These are phyloP conservation scores for Eueides isabella DNA, from an alignment of 1,140 invertebrate genomes.

Conservation along the genomic window DNA sequence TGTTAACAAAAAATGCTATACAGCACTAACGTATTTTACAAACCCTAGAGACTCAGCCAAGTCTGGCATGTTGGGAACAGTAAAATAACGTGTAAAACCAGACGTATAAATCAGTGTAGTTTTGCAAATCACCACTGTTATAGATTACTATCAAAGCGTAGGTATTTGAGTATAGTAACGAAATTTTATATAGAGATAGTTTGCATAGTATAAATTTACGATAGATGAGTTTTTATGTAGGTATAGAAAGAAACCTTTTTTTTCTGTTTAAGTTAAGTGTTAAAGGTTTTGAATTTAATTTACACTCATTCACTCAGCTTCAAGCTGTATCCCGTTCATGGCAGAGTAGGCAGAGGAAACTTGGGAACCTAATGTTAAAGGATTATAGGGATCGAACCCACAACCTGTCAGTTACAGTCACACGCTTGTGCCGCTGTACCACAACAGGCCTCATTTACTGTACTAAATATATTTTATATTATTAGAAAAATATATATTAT, in stretches of 20 bases:
- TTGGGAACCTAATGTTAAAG: too few relatives aligned
- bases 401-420: too few relatives aligned
- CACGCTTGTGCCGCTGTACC: too few relatives aligned
- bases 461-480: too few relatives aligned
- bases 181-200: conserved; percentile 66
- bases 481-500: too few relatives aligned
- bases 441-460: too few relatives aligned
- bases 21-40: conserved; percentile 8
- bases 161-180: conserved; percentile 57
- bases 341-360: too few relatives aligned
- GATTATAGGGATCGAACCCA: too few relatives aligned
- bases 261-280: too few relatives aligned
- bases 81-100: conserved; percentile 48
- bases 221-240: not conserved
- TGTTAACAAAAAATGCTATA: not conserved
- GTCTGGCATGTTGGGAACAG: conserved; percentile 31
- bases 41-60: conserved; percentile 33
- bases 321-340: too few relatives aligned
- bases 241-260: not conserved
- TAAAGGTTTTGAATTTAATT: too few relatives aligned
- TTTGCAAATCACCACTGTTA: conserved; percentile 60
- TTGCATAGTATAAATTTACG: conserved; percentile 73
- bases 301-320: too few relatives aligned
- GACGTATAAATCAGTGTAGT: conserved; percentile 69
- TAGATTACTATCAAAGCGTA: conserved; percentile 56